Evolutionary conservation across 2,797 vertebrate genomes (phyloP).

Genomic region (Cossypha polioptera): DNA sequence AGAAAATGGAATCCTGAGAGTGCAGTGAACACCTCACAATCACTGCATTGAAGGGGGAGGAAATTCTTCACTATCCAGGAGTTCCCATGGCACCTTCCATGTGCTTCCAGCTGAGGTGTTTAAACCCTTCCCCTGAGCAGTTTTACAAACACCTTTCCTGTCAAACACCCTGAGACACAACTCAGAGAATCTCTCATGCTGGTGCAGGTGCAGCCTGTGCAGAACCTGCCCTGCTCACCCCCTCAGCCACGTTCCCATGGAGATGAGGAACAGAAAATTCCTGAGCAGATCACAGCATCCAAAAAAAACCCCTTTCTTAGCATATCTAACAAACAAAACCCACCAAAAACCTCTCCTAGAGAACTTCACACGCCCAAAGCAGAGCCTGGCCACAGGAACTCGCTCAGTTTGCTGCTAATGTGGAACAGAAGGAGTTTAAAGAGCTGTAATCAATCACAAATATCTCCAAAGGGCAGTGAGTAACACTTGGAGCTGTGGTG

Average conservation of each 20-base stretch:
- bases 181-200: not conserved
- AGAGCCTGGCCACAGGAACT: not conserved
- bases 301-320: not conserved
- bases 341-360: not conserved
- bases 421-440: not conserved
- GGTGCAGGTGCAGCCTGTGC: not conserved
- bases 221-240: not conserved
- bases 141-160: not conserved
- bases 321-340: not conserved
- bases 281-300: not conserved
- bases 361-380: rapidly evolving
- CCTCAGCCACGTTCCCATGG: not conserved
- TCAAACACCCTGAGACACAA: not conserved
- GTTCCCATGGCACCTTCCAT: not conserved
- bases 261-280: not conserved
- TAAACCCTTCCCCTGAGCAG: not conserved
- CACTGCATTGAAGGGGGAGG: not conserved
- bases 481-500: not conserved
- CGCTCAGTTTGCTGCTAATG: not conserved
- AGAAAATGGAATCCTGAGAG: not conserved
- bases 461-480: not conserved
- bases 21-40: not conserved
- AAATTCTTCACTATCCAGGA: not conserved
- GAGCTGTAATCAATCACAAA: not conserved
- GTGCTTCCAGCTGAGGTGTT: not conserved